Evolutionary conservation across 2,113 vertebrate species (phyloP).

Genomic region (Anoura caudifer): DNA sequence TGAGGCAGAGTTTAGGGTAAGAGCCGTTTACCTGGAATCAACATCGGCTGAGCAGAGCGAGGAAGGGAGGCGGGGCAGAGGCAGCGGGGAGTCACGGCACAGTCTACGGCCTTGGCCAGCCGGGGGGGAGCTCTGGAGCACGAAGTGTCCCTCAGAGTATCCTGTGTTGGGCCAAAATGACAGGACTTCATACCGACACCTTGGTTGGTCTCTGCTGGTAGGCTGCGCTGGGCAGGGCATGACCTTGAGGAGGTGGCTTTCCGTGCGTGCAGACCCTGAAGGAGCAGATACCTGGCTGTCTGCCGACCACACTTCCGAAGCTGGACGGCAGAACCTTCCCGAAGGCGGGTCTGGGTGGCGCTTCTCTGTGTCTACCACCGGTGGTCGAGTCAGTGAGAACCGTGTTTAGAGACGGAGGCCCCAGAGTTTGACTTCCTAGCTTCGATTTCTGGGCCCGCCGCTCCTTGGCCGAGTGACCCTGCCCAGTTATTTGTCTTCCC

Average conservation of each 20-base stretch:
- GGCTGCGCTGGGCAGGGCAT: neutral
- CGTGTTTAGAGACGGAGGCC: no score
- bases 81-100: no score
- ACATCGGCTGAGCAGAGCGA: neutral
- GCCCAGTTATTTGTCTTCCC: neutral
- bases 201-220: neutral
- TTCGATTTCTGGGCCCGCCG: neutral
- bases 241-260: neutral
- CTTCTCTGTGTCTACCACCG: neutral
- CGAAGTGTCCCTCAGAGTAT: fast-evolving
- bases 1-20: neutral
- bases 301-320: neutral
- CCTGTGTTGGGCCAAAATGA: neutral
- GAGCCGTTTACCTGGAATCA: neutral
- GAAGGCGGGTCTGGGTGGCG: neutral
- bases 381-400: neutral
- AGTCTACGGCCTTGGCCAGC: neutral
- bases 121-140: neutral
- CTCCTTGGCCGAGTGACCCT: neutral
- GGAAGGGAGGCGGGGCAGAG: fast-evolving
- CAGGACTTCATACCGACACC: fast-evolving
- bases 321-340: neutral
- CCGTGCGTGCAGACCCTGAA: neutral
- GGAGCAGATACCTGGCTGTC: neutral
- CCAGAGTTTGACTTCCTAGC: neutral